Percentiles rank a stretch among this genome's conserved stretches.
Evolutionary conservation across 2,888 invertebrate species (phyloP).

Genomic region (Phrixothrix hirtus): DNA sequence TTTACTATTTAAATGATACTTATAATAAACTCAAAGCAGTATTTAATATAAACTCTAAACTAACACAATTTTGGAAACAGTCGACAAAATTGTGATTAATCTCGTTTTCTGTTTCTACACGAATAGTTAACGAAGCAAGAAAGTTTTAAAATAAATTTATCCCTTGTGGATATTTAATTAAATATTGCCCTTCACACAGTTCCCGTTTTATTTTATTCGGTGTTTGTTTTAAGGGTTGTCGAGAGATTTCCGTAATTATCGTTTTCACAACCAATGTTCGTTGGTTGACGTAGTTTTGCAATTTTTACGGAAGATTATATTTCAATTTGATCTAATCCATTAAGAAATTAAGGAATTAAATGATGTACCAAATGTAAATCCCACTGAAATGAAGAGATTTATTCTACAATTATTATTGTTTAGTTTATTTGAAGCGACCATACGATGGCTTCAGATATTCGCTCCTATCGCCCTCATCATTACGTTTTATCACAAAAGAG

Average conservation of each 20-base stretch:
- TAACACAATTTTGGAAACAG: too few relatives aligned
- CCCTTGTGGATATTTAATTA: neutral
- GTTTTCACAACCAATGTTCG: neutral
- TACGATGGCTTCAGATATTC: too few relatives aligned
- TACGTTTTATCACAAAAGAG: too few relatives aligned
- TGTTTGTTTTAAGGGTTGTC: neutral
- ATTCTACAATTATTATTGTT: neutral
- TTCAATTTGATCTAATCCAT: constrained; percentile 12
- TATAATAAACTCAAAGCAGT: too few relatives aligned
- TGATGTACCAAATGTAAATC: neutral
- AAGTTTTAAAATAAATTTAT: neutral
- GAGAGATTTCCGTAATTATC: neutral
- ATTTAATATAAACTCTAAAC: too few relatives aligned
- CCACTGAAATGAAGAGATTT: neutral
- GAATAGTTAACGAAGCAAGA: neutral
- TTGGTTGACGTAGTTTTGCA: constrained; percentile 5
- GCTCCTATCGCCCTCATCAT: too few relatives aligned
- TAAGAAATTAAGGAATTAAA: constrained; percentile 12
- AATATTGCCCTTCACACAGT: neutral
- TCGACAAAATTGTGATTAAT: too few relatives aligned
- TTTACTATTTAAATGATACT: too few relatives aligned
- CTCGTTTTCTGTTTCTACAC: neutral
- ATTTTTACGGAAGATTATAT: constrained; percentile 11
- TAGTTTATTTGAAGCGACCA: too few relatives aligned
- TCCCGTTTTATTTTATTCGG: neutral